A percentile compares a stretch with the other conserved stretches of the same genome.
Conservation (phyloP, 1,140 invertebrate species). For the Monomorium pharaonis region DNA sequence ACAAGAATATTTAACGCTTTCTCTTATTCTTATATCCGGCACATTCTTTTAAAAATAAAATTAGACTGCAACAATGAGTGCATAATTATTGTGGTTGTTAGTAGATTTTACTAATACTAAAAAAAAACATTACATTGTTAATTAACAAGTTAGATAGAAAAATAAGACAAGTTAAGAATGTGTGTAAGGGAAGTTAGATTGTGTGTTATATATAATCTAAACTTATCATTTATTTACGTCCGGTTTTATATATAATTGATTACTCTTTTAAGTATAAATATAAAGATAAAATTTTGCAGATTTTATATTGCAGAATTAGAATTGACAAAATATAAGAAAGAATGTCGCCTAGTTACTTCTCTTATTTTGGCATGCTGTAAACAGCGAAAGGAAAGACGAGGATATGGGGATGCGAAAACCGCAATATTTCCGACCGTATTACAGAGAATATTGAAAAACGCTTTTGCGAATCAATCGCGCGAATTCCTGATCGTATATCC, state of each 20-base stretch:
- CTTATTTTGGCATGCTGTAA: background rate
- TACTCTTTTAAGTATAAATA: background rate
- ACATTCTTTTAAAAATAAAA: background rate
- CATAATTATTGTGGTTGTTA: background rate
- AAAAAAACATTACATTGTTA: background rate
- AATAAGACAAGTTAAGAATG: background rate
- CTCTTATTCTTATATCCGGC: background rate
- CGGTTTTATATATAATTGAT: background rate
- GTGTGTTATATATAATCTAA: background rate
- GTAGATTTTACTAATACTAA: background rate
- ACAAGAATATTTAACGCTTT: constrained; percentile 24
- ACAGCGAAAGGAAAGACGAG: constrained; percentile 1
- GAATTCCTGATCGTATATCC: constrained; percentile 12
- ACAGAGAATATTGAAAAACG: constrained; percentile 62
- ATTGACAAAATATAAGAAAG: background rate
- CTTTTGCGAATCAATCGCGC: constrained; percentile 43
- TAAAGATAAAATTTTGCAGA: background rate
- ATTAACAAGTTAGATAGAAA: background rate
- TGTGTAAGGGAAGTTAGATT: too few species aligned
- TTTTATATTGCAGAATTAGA: background rate
- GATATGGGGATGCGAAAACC: constrained; percentile 26
- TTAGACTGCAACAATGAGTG: background rate
- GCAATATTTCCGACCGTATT: constrained; percentile 42
- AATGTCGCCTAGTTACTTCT: background rate
- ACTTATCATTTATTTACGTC: background rate